These are phyloP conservation scores for Mus minutoides DNA, from an alignment of 2,797 vertebrate species.

Conservation along the genomic window DNA sequence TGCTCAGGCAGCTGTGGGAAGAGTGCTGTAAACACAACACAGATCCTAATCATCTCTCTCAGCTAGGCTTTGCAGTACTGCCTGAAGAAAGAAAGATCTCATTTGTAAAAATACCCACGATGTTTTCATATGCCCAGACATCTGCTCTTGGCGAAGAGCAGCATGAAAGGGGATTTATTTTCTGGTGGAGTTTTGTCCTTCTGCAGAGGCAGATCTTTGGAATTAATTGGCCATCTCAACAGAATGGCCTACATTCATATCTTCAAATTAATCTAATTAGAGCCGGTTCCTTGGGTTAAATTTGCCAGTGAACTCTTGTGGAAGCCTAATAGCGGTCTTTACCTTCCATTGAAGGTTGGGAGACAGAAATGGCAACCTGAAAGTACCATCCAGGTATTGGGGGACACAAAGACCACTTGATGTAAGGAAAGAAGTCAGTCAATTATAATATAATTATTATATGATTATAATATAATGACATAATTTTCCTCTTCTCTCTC, in stretches of 20 bases:
- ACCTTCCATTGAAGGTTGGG: neutral
- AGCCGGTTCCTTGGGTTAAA: conserved; percentile 49
- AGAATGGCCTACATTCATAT: conserved; percentile 64
- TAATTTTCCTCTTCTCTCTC: neutral
- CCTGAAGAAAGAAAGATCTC: conserved; percentile 71
- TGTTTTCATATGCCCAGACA: conserved; percentile 81
- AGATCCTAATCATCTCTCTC: conserved; percentile 56
- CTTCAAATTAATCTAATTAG: conserved; percentile 70
- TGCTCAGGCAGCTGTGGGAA: conserved; percentile 53
- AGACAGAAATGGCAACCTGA: neutral
- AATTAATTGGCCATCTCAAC: conserved; percentile 59
- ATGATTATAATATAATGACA: neutral
- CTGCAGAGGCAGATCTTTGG: conserved; percentile 69
- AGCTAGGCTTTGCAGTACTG: conserved; percentile 55
- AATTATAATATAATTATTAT: too few relatives aligned
- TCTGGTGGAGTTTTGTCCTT: conserved; percentile 67
- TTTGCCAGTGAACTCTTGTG: conserved; percentile 54
- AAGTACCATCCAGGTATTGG: neutral
- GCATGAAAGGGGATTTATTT: conserved; percentile 75
- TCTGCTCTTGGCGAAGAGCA: conserved; percentile 79
- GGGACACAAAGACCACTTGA: neutral
- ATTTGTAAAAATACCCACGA: conserved; percentile 78
- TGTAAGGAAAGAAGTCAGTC: neutral
- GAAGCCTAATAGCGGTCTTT: conserved; percentile 6
- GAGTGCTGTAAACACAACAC: conserved; percentile 17